Evolutionary conservation across 2,888 invertebrate species (phyloP).

Genomic region (Ormyrus pomaceus): DNA sequence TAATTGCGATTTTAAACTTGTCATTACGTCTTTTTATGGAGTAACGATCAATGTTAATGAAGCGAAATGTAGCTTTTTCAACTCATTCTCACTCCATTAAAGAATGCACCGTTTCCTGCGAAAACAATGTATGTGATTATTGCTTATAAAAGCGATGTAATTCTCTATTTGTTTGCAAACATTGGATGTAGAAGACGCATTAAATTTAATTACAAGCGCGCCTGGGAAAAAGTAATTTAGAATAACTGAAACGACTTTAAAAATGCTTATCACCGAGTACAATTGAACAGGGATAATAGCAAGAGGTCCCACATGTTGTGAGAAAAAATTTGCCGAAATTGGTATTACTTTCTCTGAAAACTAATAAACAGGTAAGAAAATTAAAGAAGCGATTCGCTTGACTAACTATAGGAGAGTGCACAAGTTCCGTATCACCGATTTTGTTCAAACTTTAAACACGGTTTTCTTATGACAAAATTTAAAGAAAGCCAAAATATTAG

Average conservation of each 20-base stretch:
- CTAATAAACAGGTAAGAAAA: constrained; percentile 13
- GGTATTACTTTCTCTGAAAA: constrained; percentile 24
- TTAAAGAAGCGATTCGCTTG: not conserved
- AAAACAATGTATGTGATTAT: not conserved
- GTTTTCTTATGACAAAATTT: not conserved
- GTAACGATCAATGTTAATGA: constrained; percentile 24
- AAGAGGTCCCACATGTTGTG: not conserved
- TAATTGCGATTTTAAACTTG: constrained; percentile 15
- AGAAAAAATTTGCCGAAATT: not conserved
- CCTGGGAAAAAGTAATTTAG: too few relatives aligned
- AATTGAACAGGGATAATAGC: not conserved
- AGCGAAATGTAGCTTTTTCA: not conserved
- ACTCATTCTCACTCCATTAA: constrained; percentile 32
- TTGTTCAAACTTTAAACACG: too few relatives aligned
- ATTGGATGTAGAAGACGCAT: too few relatives aligned
- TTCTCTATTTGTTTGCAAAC: not conserved
- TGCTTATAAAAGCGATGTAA: not conserved
- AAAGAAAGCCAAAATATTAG: not conserved
- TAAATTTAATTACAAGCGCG: too few relatives aligned
- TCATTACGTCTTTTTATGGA: constrained; percentile 7
- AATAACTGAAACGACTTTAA: not conserved
- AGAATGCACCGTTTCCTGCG: not conserved
- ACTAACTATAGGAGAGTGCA: not conserved
- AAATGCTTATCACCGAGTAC: not conserved
- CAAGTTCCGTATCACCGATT: too few relatives aligned